Base-by-base conservation (phyloP, 2,797 vertebrate species). In the Numenius phaeopus region DNA sequence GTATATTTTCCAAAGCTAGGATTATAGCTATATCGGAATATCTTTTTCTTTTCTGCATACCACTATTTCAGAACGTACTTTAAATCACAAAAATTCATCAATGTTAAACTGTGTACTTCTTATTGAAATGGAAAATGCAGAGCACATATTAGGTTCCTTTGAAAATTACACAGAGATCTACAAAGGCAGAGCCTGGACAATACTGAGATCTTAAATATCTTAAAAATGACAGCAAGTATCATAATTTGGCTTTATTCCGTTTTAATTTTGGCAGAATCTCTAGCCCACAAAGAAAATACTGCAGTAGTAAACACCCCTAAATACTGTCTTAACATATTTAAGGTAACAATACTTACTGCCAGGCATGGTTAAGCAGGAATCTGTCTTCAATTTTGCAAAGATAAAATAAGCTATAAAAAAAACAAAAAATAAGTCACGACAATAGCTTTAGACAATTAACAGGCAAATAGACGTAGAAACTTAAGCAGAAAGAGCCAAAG, bases 321-420 rank as follows among this genome's bases (percentile, higher is more conserved):
- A 77, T 29, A 61, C 3, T 12, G 6, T 65, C 9, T 93, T 57
- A 78, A 85, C 1, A 1, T 40, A 64, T 7, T 70, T 50, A 80
- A 80, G 20, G 44, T 73, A 87, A 64, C 39, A 90, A 90, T 97
- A 97, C 97, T 97, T 97, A 97, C 96, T 88, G 59, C 49, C 94
- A 91, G 95, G 94, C 97, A 97, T 97, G 83, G 76, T 95, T 94
- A 78, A 62, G 44, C 61, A 59, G 69, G 61, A 84, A 69, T 86
- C 16, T 62, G 49, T 94, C 94, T 92, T 97, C 97, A 42, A 21
- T 58, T 83, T 88, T 69, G 46, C 9, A 71, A 83, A 77, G 67
- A 26, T 10, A 19, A 6, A 69, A 46, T 24, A 34, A 81, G 19
- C 96, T 97, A 66, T 34, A 77, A 91, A 86, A 76, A 78, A 93